Evolutionary conservation across 2,797 vertebrate genomes (phyloP), one percentile per base, ranked within the genome.

Genomic region (Steatocranus sp.): DNA sequence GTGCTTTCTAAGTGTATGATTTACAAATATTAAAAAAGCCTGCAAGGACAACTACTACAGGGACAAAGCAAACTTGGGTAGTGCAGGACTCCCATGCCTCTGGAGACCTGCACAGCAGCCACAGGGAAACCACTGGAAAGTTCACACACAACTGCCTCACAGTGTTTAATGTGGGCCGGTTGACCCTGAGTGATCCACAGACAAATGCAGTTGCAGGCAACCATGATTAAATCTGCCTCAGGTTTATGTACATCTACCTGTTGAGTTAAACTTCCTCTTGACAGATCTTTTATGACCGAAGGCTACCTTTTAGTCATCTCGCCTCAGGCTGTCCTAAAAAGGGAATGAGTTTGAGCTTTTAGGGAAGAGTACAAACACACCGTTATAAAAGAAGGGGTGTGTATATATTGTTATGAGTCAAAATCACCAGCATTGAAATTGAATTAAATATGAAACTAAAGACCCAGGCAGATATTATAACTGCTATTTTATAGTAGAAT

Each of bases 111-210:
- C 20, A 43, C 38, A 4, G 23, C 38, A 70, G 38, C 38, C 9
- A 1, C 23, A 11, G 23, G 15, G 23, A 11, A 46, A 70, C 15
- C 15, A 2, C 4, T 27, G 23, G 66, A 70, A 70, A 46, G 15
- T 27, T 46, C 15, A 70, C 41, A 70, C 10, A 25, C 38, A 70
- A 1, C 4, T 46, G 66, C 6, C 23, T 11, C 0, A 46, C 6
- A 1, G 25, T 18, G 9, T 43, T 18, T 17, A 46, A 46, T 27
- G 38, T 25, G 38, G 6, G 15, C 15, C 0, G 1, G 66, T 1
- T 46, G 38, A 70, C 23, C 66, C 41, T 27, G 43, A 70, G 41
- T 6, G 0, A 70, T 46, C 15, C 20, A 17, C 23, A 27, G 41
- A 27, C 66, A 46, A 70, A 46, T 70, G 41, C 4, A 46, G 23